Base-by-base conservation (phyloP, 2,888 invertebrate species). In the Luperina nickerlii region DNA sequence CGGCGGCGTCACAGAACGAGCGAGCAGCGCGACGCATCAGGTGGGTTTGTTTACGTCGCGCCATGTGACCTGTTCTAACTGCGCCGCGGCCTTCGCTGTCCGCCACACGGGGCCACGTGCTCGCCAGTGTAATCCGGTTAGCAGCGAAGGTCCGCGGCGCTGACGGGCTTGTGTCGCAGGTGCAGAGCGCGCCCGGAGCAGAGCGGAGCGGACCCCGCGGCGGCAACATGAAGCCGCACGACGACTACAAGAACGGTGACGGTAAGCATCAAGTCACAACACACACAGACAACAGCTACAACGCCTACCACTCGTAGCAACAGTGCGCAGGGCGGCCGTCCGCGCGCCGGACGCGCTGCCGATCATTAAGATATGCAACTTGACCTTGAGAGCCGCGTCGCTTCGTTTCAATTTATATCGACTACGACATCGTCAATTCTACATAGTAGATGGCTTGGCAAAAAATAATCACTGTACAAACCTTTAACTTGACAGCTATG, bases 181-280 rank as follows among this genome's bases (percentile, higher is more conserved):
- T 84, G 83, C 79, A 76, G 85, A 75, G 76, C 80, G 81, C 78
- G 74, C 57, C 72, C 65, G 78, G 76, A 76, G 62, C 79, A 63
- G 76, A 48, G 75, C 78, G 57, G 63, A 70, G 68, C 32, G 68
- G 74, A 68, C 74, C 60, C 71, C 76, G 65, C 69, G 24, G 67
- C 77, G 81, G 83, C 84, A 87, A 88, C 90, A 95, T 95, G 95
- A 94, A 93, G 90, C 94, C 95, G 71, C 93, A 92, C 77, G 93
- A 95, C 87, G 93, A 93, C 86, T 93, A 90, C 91, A 92, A 92
- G 83, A 95, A 96, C 90, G 95, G 95, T 60, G 94, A 95, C 82
- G 95, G 95, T 95, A 87, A 95, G 95, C 87, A 51, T 38, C 76
- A 24, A 13, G 4, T 71, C 45, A 48, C 38, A 27, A 32, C 57